These are phyloP conservation scores for Lycaon pictus DNA, from an alignment of 2,113 vertebrate species.

Conservation along the genomic window DNA sequence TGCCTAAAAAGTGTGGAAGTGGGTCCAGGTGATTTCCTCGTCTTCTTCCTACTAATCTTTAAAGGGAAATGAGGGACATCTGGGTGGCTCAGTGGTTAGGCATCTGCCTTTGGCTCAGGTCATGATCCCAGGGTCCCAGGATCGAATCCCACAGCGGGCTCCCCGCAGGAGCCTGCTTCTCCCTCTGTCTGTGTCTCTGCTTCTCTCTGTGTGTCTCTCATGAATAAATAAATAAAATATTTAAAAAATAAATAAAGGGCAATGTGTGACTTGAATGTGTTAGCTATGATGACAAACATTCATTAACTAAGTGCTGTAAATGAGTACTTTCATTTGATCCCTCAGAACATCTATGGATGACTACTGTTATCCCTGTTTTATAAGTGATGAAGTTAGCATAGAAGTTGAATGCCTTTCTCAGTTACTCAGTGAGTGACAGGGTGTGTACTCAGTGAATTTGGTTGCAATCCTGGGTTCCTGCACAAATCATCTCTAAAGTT, in stretches of 20 bases:
- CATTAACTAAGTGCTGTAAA: background rate
- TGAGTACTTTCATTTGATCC: background rate
- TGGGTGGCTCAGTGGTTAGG: no score
- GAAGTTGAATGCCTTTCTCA: background rate
- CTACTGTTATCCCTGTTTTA: background rate
- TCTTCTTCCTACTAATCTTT: background rate
- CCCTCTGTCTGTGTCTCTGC: no score
- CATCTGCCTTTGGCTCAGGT: no score
- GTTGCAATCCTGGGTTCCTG: background rate
- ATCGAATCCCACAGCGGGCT: no score
- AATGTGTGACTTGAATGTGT: background rate
- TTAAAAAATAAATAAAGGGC: background rate
- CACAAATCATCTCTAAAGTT: background rate
- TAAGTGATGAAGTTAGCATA: background rate
- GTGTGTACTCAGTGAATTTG: background rate
- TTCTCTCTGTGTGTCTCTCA: no score
- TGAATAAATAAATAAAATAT: no score
- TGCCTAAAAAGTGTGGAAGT: background rate
- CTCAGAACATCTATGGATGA: background rate
- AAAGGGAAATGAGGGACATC: background rate
- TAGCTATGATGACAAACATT: background rate
- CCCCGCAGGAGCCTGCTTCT: no score
- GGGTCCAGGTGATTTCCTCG: background rate
- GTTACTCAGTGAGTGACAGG: background rate
- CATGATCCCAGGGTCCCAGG: no score